phyloP scores from a whole-genome alignment of 64 coral and sea anemone species.

The Porites australiensis region DNA sequence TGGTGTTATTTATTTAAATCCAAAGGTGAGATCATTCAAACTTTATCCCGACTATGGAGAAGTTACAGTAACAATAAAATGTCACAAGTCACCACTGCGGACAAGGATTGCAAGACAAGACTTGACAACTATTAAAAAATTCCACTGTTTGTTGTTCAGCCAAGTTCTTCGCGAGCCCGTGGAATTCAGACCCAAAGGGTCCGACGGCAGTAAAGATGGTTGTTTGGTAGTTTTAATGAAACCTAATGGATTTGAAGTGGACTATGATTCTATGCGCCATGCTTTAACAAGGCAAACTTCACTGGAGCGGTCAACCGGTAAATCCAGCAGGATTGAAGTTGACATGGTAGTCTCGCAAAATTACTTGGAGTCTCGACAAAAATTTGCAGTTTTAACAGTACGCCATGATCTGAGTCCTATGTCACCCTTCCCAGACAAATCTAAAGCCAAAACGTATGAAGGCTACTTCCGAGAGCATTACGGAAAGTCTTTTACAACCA shows the following conservation, averaged over 20 bases:
- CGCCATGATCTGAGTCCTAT: constrained; percentile 58
- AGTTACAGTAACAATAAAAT: constrained; percentile 40
- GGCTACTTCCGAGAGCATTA: constrained; percentile 65
- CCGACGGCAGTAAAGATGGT: constrained; percentile 30
- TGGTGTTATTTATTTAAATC: background rate
- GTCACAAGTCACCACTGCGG: background rate
- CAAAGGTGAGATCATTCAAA: constrained; percentile 67
- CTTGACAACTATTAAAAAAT: constrained; percentile 1
- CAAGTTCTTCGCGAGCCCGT: constrained; percentile 56
- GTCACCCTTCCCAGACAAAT: constrained; percentile 74
- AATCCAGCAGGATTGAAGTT: background rate
- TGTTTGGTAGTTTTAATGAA: constrained; percentile 70
- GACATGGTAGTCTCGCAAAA: constrained; percentile 46
- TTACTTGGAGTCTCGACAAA: constrained; percentile 10
- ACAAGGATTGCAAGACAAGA: background rate
- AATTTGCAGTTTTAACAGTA: constrained; percentile 20
- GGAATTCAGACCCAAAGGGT: background rate
- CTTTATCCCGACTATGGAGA: constrained; percentile 74
- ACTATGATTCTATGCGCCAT: background rate
- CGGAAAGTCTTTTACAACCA: constrained; percentile 10
- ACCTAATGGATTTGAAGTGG: background rate
- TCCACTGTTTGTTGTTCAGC: constrained; percentile 60
- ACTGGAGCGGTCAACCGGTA: background rate
- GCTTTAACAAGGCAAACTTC: background rate
- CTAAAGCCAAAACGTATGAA: constrained; percentile 69